Percentiles rank a stretch among this genome's conserved stretches.
phyloP scores from a whole-genome alignment of 2,113 vertebrate genomes.

The Melanerpes aurifrons region DNA sequence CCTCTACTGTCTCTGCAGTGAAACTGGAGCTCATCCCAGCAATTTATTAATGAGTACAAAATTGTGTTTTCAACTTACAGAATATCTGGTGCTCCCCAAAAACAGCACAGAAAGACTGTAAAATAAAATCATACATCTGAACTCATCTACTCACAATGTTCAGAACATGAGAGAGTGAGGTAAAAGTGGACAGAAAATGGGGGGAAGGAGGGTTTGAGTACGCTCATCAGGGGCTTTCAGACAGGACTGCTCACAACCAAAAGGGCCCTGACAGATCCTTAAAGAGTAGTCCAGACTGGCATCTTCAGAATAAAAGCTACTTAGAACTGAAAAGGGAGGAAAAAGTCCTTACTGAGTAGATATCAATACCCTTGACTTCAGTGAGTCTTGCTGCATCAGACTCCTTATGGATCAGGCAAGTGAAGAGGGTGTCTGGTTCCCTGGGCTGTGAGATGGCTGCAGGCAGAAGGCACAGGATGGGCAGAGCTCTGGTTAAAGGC shows the following conservation, averaged over 20 bases:
- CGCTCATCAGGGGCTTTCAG: background rate
- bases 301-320: constrained; percentile 11
- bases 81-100: background rate
- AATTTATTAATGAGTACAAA: background rate
- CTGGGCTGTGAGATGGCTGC: background rate
- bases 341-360: background rate
- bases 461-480: fast-evolving
- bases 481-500: background rate
- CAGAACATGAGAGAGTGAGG: fast-evolving
- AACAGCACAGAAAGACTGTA: background rate
- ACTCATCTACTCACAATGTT: background rate
- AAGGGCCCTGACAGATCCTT: background rate
- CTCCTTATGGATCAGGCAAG: background rate
- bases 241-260: background rate
- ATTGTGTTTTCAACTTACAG: background rate
- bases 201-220: background rate
- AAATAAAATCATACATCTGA: background rate
- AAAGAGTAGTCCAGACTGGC: background rate
- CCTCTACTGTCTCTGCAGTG: background rate
- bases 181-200: background rate
- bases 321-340: background rate
- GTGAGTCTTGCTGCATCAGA: background rate
- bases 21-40: background rate
- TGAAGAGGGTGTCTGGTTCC: background rate
- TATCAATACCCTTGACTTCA: background rate